Percentiles rank a stretch among this genome's conserved stretches.
Evolutionary conservation across 2,888 invertebrate genomes (phyloP).

Genomic region (Clunio marinus): DNA sequence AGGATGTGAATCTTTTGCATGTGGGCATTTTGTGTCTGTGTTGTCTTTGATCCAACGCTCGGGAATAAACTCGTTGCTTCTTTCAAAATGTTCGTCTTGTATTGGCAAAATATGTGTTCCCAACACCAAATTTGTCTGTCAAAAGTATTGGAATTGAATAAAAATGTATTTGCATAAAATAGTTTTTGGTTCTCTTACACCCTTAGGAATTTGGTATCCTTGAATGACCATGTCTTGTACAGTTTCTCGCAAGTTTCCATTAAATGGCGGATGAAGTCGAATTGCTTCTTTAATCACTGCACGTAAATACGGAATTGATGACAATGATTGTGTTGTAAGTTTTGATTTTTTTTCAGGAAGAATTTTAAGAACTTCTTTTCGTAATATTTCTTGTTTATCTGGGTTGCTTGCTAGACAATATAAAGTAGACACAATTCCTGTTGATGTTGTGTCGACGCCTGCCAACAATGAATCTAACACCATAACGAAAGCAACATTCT

Average conservation of each 20-base stretch:
- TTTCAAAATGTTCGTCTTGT: conserved; percentile 57
- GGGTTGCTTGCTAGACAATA: conserved; percentile 61
- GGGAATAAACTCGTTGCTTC: conserved; percentile 59
- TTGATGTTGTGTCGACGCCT: conserved; percentile 56
- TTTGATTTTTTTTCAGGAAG: conserved; percentile 50
- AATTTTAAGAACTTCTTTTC: conserved; percentile 55
- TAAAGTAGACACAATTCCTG: neutral
- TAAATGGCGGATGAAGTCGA: conserved; percentile 59
- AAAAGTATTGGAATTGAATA: no score
- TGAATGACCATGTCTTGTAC: conserved; percentile 56
- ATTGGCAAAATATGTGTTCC: neutral
- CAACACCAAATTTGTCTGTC: conserved; percentile 27
- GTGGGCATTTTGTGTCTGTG: conserved; percentile 48
- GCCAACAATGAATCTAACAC: conserved; percentile 58
- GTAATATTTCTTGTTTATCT: conserved; percentile 60
- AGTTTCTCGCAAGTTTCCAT: conserved; percentile 56
- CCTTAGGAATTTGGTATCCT: conserved; percentile 60
- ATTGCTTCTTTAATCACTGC: conserved; percentile 70
- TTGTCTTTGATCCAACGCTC: conserved; percentile 61
- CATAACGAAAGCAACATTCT: conserved; percentile 55
- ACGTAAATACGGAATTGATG: conserved; percentile 58
- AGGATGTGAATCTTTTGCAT: conserved; percentile 54
- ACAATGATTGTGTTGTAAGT: conserved; percentile 51
- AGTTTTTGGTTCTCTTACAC: conserved; percentile 54
- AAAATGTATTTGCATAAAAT: no score